Base-by-base conservation (phyloP, 2,888 invertebrate genomes). In the Amitus sp. region DNA sequence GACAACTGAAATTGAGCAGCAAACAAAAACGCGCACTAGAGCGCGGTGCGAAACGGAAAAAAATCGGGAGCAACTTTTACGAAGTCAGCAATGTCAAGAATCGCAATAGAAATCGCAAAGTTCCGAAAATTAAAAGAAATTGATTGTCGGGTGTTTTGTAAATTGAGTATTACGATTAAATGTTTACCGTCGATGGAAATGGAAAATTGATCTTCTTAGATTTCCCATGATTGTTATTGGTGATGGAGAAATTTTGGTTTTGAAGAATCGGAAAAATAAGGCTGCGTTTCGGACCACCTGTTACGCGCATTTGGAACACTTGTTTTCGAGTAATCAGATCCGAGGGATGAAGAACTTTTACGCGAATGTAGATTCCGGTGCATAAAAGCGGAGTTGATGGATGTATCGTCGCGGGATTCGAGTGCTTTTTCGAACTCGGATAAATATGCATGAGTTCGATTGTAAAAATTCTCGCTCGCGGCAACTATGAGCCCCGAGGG, bases 81-180 rank as follows among this genome's bases (percentile, higher is more conserved):
- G 94, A 94, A 86, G 88, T 91, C 23, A 86, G 91, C 7, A 95
- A 95, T 85, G 95, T 95, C 49, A 95, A 95, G 80, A 95, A 95
- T 82, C 88, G 90, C 69, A 94, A 93, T 83, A 88, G 91, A 66
- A 87, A 88, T 77, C 90, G 89, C 77, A 91, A 88, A 62, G 50
- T 79, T 33, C 76, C 77, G 1, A 80, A 79, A 65, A 23, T 74
- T 18, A 73, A 73, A 20, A 70, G 64, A 48, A 71, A 67, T 42
- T 67, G 30, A 30, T 23, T 23, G n/a, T n/a, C n/a, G n/a, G n/a
- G n/a, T n/a, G n/a, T n/a, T n/a, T n/a, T n/a, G n/a, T n/a, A n/a
- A n/a, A n/a, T n/a, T n/a, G n/a, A n/a, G n/a, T n/a, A n/a, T n/a
- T n/a, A n/a, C n/a, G n/a, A n/a, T n/a, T n/a, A n/a, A n/a, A n/a